These are phyloP conservation scores for Calvadosia cruxmelitensis DNA, from an alignment of 30 jellyfish, hydroid and myxozoan species.

Conservation along the genomic window DNA sequence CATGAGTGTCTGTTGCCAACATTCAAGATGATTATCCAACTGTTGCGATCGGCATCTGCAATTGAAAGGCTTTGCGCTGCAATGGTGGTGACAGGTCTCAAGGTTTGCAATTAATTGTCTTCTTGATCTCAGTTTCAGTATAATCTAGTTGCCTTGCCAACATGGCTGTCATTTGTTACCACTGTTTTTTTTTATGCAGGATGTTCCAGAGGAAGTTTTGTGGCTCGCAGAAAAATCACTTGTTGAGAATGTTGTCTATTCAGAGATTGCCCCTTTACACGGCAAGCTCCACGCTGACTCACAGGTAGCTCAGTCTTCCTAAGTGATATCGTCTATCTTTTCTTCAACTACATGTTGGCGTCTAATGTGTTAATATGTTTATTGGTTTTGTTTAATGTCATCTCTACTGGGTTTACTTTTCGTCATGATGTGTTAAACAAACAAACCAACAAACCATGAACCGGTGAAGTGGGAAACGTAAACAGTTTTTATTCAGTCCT, in stretches of 20 bases:
- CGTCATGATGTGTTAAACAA: too few species aligned
- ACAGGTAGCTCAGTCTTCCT: neutral
- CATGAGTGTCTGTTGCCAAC: neutral
- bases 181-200: neutral
- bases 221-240: neutral
- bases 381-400: too few species aligned
- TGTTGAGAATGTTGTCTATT: neutral
- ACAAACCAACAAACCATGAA: too few species aligned
- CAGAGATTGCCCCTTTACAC: neutral
- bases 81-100: neutral
- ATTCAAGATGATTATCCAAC: neutral
- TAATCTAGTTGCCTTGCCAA: too few species aligned
- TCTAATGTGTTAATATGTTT: too few species aligned
- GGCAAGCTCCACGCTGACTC: neutral
- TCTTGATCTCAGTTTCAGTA: too few species aligned
- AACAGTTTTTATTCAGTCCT: too few species aligned
- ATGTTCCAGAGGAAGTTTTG: neutral
- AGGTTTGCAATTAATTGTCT: too few species aligned
- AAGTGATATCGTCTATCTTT: too few species aligned
- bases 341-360: too few species aligned
- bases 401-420: too few species aligned
- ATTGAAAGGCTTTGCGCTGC: neutral
- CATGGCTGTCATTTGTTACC: neutral
- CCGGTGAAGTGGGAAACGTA: too few species aligned
- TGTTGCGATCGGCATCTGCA: neutral